Percentiles rank a stretch among this genome's conserved stretches.
These are phyloP conservation scores for Stenolophus ochropezus DNA, from an alignment of 2,888 invertebrate species.

Conservation along the genomic window DNA sequence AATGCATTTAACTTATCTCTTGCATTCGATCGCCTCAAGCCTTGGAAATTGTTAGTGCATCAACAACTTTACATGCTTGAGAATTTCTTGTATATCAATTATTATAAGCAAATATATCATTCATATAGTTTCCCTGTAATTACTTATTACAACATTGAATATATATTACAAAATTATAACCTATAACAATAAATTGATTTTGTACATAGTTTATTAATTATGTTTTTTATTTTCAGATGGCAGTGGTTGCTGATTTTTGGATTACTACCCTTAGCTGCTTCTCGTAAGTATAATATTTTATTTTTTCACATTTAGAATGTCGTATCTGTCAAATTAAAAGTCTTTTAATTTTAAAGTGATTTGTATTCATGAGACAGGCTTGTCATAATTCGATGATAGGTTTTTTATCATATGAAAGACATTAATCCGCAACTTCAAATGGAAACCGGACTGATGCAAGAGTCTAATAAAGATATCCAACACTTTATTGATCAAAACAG, in stretches of 20 bases:
- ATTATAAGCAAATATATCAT: too few relatives aligned
- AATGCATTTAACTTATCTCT: neutral
- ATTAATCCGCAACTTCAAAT: constrained; percentile 11
- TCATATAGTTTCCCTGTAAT: too few relatives aligned
- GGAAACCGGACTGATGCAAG: constrained; percentile 8
- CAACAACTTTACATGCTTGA: neutral
- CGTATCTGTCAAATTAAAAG: constrained; percentile 1
- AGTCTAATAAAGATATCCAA: constrained; percentile 32
- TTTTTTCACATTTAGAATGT: neutral
- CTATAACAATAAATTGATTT: too few relatives aligned
- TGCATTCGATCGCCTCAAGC: neutral
- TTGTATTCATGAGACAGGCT: constrained; percentile 10
- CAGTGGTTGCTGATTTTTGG: constrained; percentile 33
- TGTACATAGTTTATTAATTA: neutral
- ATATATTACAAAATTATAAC: too few relatives aligned
- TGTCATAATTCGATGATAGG: constrained; percentile 35
- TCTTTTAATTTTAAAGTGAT: neutral
- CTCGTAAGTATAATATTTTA: constrained; percentile 39
- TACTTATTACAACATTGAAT: too few relatives aligned
- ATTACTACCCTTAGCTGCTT: constrained; percentile 21
- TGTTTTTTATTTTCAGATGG: constrained; percentile 48
- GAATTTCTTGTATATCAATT: too few relatives aligned
- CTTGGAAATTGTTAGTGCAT: neutral
- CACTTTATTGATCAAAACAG: constrained; percentile 21
- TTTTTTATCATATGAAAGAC: constrained; percentile 26